These are phyloP conservation scores for Neostethus bicornis DNA, from an alignment of 2,797 vertebrate species.

Conservation along the genomic window DNA sequence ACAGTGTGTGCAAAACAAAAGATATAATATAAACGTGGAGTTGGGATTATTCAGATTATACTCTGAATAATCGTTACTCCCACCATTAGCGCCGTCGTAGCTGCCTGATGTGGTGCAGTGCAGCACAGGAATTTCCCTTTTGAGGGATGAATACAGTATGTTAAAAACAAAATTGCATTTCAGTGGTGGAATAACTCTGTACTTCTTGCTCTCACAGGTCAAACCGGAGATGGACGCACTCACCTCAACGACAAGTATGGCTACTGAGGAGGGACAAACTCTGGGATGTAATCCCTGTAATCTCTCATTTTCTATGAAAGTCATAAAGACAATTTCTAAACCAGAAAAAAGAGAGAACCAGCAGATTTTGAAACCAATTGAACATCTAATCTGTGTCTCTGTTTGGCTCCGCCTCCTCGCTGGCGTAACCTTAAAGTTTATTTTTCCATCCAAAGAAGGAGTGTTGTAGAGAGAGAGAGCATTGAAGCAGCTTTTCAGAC, in stretches of 20 bases:
- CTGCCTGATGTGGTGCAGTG: too few species aligned
- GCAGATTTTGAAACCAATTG: constrained; percentile 52
- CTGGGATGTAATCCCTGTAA: constrained; percentile 39
- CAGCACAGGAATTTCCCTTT: too few species aligned
- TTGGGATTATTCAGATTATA: too few species aligned
- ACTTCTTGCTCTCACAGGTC: constrained; percentile 74
- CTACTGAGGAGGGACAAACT: constrained; percentile 82
- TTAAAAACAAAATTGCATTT: neutral
- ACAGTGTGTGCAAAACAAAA: neutral
- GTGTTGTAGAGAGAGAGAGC: constrained; percentile 53
- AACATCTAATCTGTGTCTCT: constrained; percentile 57
- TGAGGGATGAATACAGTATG: constrained; percentile 12
- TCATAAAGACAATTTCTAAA: too few species aligned
- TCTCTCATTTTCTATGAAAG: too few species aligned
- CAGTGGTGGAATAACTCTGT: neutral
- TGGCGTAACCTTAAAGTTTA: constrained; percentile 58
- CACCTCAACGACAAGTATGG: constrained; percentile 97
- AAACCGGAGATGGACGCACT: constrained; percentile 94
- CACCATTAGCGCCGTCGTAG: too few species aligned
- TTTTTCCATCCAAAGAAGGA: constrained; percentile 38
- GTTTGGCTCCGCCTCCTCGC: constrained; percentile 55
- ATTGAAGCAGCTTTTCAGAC: constrained; percentile 80
- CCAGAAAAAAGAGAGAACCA: constrained; percentile 38
- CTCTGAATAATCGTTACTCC: too few species aligned
- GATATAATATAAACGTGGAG: too few species aligned